Base-by-base conservation (phyloP, 2,888 invertebrate genomes). In the Morpho achilles region DNA sequence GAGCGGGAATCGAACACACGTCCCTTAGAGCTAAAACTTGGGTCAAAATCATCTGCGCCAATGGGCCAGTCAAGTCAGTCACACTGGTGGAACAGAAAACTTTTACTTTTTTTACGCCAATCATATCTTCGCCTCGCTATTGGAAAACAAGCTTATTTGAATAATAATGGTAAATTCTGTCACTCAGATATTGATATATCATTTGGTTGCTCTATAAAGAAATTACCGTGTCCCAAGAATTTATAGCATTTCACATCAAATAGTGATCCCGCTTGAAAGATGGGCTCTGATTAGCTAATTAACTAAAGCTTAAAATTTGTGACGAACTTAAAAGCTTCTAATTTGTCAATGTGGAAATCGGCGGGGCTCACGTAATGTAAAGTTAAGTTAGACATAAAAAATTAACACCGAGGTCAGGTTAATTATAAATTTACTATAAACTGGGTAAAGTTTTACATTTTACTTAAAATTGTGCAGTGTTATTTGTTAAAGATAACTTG, bases 161-260 rank as follows among this genome's bases (percentile, higher is more conserved):
- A 42, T 51, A 47, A 51, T 8, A 56, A 50, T 56, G 51, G 46
- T 56, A 23, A 7, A 8, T 10, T 3, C n/a, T 51, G 47, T 51
- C 56, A 47, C 40, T 51, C 56, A 45, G 40, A 43, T 50, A 51
- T 51, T 56, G 51, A 56, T 56, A 56, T 47, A 56, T 48, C 48
- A 49, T 48, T 54, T 54, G n/a, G 22, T n/a, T 50, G 56, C 45
- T 56, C 50, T 42, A 51, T 51, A 47, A 56, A 51, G 44, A 9
- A 46, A 51, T 56, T 9, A 40, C 42, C 8, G 48, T 32, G 51
- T 47, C 50, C 51, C 51, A 51, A 41, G 22, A 32, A 51, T 56
- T 56, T 56, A 56, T 56, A 16, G 23, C 51, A 40, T 51, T 23
- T n/a, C 44, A 56, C 44, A 50, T 56, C 45, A 50, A 56, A 59